Base-by-base conservation (phyloP, 2,888 invertebrate species). In the Catocala fraxini region DNA sequence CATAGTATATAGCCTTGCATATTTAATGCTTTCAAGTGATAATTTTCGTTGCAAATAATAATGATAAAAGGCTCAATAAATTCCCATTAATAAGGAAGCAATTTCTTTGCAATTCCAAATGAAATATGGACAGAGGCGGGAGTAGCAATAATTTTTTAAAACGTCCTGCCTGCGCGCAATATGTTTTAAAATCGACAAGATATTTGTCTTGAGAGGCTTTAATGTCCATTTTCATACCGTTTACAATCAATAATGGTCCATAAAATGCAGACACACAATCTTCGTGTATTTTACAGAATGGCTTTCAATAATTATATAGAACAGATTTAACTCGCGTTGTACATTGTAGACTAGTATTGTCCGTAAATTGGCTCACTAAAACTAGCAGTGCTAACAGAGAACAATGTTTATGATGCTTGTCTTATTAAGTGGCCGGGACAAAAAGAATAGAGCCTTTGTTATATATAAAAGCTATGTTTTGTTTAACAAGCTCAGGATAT, bases 161-260 rank as follows among this genome's bases (percentile, higher is more conserved):
- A 73, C 80, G 85, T 85, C 89, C 85, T 78, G 83, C 84, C 73
- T 73, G 73, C 76, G 68, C 61, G 68, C 70, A 51, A 54, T 13
- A 63, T 48, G 53, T 79, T 81, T 80, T 79, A 81, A 87, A 86
- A 82, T 82, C 73, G 78, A 80, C 77, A 78, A 73, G 77, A 80
- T 81, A 84, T 84, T 88, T 85, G 87, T 87, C 84, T 84, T 80
- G 62, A 56, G 69, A 79, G 77, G 77, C 81, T 88, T 88, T 86
- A 88, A 80, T 80, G 84, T 83, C 82, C 77, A 80, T 83, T 83
- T 84, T 75, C 80, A 82, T 86, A 82, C 75, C 78, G 76, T 82
- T 85, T 87, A 87, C 84, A 85, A 87, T 88, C 83, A 83, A 84
- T 85, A 82, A 85, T 79, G 78, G 73, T 65, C 69, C 73, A 72